phyloP scores from a whole-genome alignment of 2,888 invertebrate species.

The Hydropsyche betteni region DNA sequence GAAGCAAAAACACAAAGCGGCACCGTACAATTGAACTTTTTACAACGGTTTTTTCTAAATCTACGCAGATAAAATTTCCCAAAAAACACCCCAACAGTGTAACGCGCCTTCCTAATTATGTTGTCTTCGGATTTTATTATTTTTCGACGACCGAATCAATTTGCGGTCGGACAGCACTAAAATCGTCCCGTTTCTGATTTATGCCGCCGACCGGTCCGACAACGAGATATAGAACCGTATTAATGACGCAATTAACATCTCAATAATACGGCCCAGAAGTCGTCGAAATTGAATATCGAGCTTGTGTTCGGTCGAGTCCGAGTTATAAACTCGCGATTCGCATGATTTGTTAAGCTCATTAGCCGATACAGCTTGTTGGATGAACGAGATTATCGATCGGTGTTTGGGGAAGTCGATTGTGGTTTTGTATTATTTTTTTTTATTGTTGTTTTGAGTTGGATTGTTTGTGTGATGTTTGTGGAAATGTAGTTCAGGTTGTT shows the following conservation, averaged over 20 bases:
- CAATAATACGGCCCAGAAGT: not conserved
- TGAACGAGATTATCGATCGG: not conserved
- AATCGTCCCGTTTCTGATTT: constrained; percentile 28
- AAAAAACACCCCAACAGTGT: no score
- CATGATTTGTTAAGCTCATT: constrained; percentile 34
- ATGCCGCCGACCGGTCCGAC: constrained; percentile 31
- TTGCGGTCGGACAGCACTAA: constrained; percentile 24
- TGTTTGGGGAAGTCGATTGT: no score
- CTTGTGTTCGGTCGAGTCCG: not conserved
- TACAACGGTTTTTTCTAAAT: no score
- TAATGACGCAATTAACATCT: constrained; percentile 32
- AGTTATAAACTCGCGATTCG: constrained; percentile 9
- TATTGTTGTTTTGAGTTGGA: no score
- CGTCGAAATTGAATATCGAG: not conserved
- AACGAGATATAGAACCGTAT: constrained; percentile 24
- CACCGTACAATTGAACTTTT: no score
- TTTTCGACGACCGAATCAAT: constrained; percentile 25
- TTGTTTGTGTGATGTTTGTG: no score
- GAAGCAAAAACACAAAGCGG: no score
- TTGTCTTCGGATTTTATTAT: constrained; percentile 25
- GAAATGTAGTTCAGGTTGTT: no score
- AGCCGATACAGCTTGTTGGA: not conserved
- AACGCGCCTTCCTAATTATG: constrained; percentile 8
- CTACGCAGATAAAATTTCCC: no score
- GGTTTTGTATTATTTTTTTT: no score